These are phyloP conservation scores for Schizaphis graminum DNA, from an alignment of 2,888 invertebrate genomes.

Conservation along the genomic window DNA sequence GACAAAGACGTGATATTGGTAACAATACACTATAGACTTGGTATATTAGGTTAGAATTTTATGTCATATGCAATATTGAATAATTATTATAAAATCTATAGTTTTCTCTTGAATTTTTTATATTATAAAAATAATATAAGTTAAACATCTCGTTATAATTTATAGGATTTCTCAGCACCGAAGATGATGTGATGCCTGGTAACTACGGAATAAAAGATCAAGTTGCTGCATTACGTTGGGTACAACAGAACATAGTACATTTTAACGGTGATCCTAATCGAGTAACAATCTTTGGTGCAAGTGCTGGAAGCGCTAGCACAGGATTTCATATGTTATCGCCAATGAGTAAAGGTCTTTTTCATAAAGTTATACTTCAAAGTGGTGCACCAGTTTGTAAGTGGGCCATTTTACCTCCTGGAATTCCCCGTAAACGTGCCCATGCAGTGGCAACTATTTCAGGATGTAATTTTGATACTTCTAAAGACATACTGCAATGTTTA, in stretches of 20 bases:
- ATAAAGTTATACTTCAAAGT: constrained; percentile 79
- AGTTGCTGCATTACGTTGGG: constrained; percentile 64
- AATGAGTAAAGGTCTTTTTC: constrained; percentile 72
- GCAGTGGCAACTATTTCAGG: constrained; percentile 76
- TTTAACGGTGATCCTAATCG: constrained; percentile 66
- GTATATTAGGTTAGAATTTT: constrained; percentile 71
- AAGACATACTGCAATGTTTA: constrained; percentile 77
- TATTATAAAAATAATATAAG: not conserved
- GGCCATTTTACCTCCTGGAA: constrained; percentile 73
- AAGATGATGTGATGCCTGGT: constrained; percentile 64
- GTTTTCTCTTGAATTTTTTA: not conserved
- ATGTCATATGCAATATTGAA: not conserved
- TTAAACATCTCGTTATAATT: not conserved
- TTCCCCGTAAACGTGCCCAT: constrained; percentile 76
- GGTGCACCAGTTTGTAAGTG: constrained; percentile 78
- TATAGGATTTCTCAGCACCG: constrained; percentile 66
- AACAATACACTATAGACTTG: constrained; percentile 71
- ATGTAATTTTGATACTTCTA: constrained; percentile 74
- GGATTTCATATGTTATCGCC: constrained; percentile 67
- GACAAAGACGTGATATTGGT: constrained; percentile 73
- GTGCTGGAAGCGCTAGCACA: constrained; percentile 64
- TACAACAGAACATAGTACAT: constrained; percentile 58
- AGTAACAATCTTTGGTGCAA: constrained; percentile 67
- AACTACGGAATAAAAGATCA: constrained; percentile 67
- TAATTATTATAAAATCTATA: not conserved